phyloP scores from a whole-genome alignment of 2,888 invertebrate genomes.

The Hyppa rectilinea region DNA sequence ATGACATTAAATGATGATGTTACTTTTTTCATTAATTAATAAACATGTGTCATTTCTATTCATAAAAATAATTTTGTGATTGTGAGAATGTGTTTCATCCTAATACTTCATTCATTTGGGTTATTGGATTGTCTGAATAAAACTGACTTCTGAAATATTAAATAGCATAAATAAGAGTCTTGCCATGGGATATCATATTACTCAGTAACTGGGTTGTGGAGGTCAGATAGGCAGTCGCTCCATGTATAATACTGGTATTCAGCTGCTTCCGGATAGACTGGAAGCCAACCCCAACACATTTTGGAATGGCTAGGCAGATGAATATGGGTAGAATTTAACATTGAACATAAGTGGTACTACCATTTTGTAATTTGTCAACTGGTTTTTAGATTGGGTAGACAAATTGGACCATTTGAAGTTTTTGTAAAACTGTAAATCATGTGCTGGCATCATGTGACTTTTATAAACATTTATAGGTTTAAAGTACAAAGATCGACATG shows the following conservation, averaged over 20 bases:
- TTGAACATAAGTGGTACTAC: constrained; percentile 6
- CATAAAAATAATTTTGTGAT: constrained; percentile 31
- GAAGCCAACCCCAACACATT: too few species aligned
- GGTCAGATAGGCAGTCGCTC: too few species aligned
- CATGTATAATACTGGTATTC: too few species aligned
- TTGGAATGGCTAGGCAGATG: too few species aligned
- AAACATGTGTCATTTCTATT: constrained; percentile 2
- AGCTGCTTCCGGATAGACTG: too few species aligned
- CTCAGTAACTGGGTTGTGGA: too few species aligned
- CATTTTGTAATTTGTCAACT: not conserved
- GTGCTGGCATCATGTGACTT: constrained; percentile 1
- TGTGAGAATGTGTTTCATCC: constrained; percentile 39
- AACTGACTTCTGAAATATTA: constrained; percentile 33
- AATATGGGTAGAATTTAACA: too few species aligned
- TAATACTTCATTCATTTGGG: constrained; percentile 49
- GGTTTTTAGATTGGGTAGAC: not conserved
- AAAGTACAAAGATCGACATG: not conserved
- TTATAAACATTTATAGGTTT: not conserved
- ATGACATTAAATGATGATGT: not conserved
- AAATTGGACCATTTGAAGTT: not conserved
- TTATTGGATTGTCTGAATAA: constrained; percentile 44
- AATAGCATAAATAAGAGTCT: too few species aligned
- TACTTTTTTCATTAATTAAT: constrained; percentile 2
- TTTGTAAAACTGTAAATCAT: not conserved
- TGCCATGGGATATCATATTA: too few species aligned